Conservation (phyloP, 2,113 vertebrate genomes). For the Pristiophorus japonicus region DNA sequence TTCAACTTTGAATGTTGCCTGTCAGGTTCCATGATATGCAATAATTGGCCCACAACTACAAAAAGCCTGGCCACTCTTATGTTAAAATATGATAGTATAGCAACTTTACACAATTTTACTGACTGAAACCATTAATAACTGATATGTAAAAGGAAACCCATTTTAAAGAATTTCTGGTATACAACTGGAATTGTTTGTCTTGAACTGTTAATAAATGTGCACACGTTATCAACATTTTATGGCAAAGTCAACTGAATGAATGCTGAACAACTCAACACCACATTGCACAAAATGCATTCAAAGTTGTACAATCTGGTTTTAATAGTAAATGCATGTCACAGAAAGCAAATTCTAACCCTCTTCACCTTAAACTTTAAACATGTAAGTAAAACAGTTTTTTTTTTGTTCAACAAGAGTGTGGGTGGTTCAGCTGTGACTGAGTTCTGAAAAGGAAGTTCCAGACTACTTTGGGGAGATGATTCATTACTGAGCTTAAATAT, state of each 20-base stretch:
- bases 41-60: neutral
- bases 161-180: neutral
- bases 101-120: neutral
- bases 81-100: neutral
- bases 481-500: neutral
- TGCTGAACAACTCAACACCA: neutral
- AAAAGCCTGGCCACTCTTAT: neutral
- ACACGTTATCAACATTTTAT: neutral
- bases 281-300: neutral
- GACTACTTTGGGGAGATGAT: neutral
- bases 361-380: neutral
- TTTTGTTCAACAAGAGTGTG: neutral
- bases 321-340: neutral
- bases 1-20: neutral
- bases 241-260: neutral
- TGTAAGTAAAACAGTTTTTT: neutral
- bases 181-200: neutral
- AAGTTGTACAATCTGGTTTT: neutral
- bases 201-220: neutral
- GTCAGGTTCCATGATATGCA: neutral
- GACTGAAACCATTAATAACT: neutral
- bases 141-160: neutral
- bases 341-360: neutral
- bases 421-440: neutral
- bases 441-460: constrained; percentile 23